Conservation (phyloP, 64 coral and sea anemone genomes). For the Pocillopora damicornis region DNA sequence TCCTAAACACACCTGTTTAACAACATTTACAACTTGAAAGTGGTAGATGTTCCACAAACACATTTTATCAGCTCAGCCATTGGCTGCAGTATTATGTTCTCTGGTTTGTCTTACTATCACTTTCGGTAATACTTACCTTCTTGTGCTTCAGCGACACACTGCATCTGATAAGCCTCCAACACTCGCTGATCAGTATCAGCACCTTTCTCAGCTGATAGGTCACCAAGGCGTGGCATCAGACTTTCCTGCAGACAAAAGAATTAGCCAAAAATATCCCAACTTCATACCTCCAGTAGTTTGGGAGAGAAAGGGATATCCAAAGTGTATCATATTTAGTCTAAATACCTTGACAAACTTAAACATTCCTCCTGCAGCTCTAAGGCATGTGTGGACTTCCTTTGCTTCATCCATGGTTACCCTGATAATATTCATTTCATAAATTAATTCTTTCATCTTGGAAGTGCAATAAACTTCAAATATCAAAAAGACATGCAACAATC, state of each 20-base stretch:
- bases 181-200: constrained; percentile 84
- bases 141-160: constrained; percentile 97
- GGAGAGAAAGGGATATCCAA: no score
- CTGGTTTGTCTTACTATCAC: no score
- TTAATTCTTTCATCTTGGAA: neutral
- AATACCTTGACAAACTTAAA: constrained; percentile 95
- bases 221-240: constrained; percentile 76
- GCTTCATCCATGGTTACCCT: constrained; percentile 99
- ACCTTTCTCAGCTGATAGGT: constrained; percentile 85
- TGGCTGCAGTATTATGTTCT: no score
- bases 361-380: constrained; percentile 88
- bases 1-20: no score
- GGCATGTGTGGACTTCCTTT: constrained; percentile 86
- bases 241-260: constrained; percentile 51
- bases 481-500: no score
- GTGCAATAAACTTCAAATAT: no score
- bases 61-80: no score
- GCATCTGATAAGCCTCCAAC: constrained; percentile 89
- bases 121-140: constrained; percentile 52
- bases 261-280: no score
- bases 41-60: no score
- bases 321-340: neutral
- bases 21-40: no score
- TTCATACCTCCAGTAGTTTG: no score
- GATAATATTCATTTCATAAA: neutral